Conservation (phyloP, 2,888 invertebrate species). For the Chaetogeoica ovagalla region DNA sequence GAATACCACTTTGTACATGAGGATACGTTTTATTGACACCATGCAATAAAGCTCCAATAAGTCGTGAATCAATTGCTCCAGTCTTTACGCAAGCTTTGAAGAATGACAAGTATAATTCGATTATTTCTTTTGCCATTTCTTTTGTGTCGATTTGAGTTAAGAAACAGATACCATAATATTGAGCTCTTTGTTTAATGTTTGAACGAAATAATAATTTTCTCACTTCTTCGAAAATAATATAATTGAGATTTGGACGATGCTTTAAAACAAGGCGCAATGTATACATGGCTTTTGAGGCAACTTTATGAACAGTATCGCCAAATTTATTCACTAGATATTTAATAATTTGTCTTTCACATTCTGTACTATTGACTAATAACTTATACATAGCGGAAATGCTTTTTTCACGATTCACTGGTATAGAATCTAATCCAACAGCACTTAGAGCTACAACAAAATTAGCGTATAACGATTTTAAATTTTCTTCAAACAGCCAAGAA, state of each 20-base stretch:
- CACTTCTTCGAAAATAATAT: conserved; percentile 81
- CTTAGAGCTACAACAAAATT: conserved; percentile 74
- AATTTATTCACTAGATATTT: conserved; percentile 88
- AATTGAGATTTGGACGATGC: conserved; percentile 90
- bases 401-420: conserved; percentile 79
- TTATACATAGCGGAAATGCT: conserved; percentile 76
- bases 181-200: conserved; percentile 53
- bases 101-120: conserved; percentile 91
- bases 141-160: conserved; percentile 81
- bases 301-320: conserved; percentile 87
- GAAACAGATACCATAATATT: conserved; percentile 92
- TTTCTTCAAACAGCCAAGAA: conserved; percentile 87
- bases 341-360: conserved; percentile 82
- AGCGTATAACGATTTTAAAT: conserved; percentile 71
- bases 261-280: conserved; percentile 79
- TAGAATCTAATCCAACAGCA: conserved; percentile 74
- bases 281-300: conserved; percentile 86
- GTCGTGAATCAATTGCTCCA: conserved; percentile 79
- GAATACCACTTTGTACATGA: conserved; percentile 65
- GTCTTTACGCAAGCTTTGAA: conserved; percentile 90
- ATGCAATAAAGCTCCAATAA: conserved; percentile 80
- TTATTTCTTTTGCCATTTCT: conserved; percentile 78
- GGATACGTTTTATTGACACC: conserved; percentile 86
- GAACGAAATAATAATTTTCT: conserved; percentile 83
- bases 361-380: conserved; percentile 76